Evolutionary conservation across 2,888 invertebrate species (phyloP).

Genomic region (Nemotelus pantherinus): DNA sequence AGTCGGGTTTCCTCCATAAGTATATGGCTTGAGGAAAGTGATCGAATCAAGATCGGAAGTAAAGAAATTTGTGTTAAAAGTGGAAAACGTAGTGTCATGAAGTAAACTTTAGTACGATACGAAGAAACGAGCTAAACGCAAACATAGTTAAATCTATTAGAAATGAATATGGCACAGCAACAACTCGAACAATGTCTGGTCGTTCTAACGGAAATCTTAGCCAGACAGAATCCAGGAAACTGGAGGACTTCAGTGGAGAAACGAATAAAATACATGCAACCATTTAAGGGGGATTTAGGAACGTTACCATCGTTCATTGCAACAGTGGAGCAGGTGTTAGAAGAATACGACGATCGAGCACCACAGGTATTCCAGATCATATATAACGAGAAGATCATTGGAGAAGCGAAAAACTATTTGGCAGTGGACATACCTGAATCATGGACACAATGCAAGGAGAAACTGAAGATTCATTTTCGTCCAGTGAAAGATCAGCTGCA

Average conservation of each 20-base stretch:
- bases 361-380: background rate
- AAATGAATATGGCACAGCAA: background rate
- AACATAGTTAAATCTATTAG: background rate
- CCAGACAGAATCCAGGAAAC: background rate
- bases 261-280: constrained; percentile 1
- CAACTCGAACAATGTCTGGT: constrained; percentile 18
- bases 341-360: background rate
- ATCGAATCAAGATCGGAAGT: background rate
- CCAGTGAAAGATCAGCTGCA: constrained; percentile 5
- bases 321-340: constrained; percentile 6
- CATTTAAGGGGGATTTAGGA: constrained; percentile 7
- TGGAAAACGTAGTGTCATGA: background rate
- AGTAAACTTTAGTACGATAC: constrained; percentile 3
- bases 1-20: constrained; percentile 14
- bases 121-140: background rate
- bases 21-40: background rate
- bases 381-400: constrained; percentile 10
- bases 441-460: constrained; percentile 23
- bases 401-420: constrained; percentile 24
- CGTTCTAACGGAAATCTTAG: constrained; percentile 5
- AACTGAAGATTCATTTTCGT: constrained; percentile 1
- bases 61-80: background rate
- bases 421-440: background rate
- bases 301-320: constrained; percentile 3
- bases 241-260: background rate